A percentile compares a stretch with the other conserved stretches of the same genome.
These are phyloP conservation scores for Sebastes diploproa DNA, from an alignment of 2,797 vertebrate genomes.

Conservation along the genomic window DNA sequence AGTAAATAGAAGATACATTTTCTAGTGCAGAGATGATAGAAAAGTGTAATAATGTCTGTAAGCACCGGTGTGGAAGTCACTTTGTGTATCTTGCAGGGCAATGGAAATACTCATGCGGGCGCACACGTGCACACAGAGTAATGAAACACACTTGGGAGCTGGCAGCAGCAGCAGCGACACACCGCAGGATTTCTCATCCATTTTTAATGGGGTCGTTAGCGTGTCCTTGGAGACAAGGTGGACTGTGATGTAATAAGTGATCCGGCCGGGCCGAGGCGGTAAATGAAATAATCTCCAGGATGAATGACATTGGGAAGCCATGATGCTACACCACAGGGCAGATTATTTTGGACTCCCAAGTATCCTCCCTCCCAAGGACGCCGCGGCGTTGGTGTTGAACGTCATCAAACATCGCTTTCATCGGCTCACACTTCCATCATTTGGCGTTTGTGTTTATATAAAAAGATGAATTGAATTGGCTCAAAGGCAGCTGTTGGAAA, in stretches of 20 bases:
- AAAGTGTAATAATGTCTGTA: conserved; percentile 18
- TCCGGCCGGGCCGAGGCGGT: conserved; percentile 36
- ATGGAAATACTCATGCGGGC: neutral
- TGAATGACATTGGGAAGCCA: conserved; percentile 52
- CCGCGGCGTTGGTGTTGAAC: neutral
- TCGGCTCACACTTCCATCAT: conserved; percentile 5
- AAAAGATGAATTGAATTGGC: neutral
- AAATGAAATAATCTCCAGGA: conserved; percentile 68
- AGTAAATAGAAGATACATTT: conserved; percentile 16
- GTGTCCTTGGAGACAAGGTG: conserved; percentile 72
- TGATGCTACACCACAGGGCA: conserved; percentile 16
- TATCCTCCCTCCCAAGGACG: conserved; percentile 15
- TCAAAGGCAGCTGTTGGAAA: conserved; percentile 11
- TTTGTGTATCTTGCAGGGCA: conserved; percentile 3
- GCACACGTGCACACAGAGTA: neutral
- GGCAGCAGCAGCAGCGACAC: conserved; percentile 5
- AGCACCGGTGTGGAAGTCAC: neutral
- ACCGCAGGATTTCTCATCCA: conserved; percentile 48
- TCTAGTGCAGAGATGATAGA: neutral
- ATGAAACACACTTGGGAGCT: conserved; percentile 11
- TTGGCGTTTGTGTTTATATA: neutral
- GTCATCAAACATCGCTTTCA: conserved; percentile 6
- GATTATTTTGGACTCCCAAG: conserved; percentile 26
- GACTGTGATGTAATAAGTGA: conserved; percentile 71
- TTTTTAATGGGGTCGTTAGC: conserved; percentile 60